Evolutionary conservation across 2,797 vertebrate genomes (phyloP).

Genomic region (Chaetodon trifasciatus): DNA sequence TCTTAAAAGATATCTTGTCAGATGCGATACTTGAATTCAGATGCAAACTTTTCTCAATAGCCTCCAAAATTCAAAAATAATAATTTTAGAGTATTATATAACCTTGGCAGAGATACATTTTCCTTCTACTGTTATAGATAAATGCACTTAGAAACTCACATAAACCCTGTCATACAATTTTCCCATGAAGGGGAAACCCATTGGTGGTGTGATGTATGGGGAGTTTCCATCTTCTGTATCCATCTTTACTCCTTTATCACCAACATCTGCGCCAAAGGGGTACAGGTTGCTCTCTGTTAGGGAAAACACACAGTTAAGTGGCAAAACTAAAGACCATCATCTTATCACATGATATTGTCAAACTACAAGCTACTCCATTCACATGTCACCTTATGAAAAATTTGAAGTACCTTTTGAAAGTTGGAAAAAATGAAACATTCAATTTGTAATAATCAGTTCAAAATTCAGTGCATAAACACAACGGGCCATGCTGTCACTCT

Average conservation of each 20-base stretch:
- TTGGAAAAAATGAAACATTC: not conserved
- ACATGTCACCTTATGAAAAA: too few species aligned
- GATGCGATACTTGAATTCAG: not conserved
- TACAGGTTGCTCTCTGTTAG: conserved; percentile 83
- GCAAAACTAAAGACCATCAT: conserved; percentile 5
- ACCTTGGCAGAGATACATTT: not conserved
- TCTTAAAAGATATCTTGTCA: not conserved
- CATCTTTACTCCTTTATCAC: conserved; percentile 78
- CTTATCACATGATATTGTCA: not conserved
- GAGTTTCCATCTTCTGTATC: conserved; percentile 85
- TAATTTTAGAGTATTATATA: not conserved
- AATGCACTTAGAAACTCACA: conserved; percentile 78
- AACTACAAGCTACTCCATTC: not conserved
- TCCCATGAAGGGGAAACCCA: conserved; percentile 85
- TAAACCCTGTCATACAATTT: conserved; percentile 84
- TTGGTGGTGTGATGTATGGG: conserved; percentile 84
- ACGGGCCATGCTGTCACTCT: not conserved
- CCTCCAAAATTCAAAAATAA: not conserved
- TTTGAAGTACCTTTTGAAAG: not conserved
- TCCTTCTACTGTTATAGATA: not conserved
- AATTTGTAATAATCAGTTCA: not conserved
- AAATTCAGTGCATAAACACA: too few species aligned
- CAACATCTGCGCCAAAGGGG: conserved; percentile 85
- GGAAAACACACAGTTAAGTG: conserved; percentile 34
- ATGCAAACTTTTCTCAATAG: not conserved